Percentiles rank a stretch among this genome's conserved stretches.
These are phyloP conservation scores for Apeira syringaria DNA, from an alignment of 2,888 invertebrate genomes.

Conservation along the genomic window DNA sequence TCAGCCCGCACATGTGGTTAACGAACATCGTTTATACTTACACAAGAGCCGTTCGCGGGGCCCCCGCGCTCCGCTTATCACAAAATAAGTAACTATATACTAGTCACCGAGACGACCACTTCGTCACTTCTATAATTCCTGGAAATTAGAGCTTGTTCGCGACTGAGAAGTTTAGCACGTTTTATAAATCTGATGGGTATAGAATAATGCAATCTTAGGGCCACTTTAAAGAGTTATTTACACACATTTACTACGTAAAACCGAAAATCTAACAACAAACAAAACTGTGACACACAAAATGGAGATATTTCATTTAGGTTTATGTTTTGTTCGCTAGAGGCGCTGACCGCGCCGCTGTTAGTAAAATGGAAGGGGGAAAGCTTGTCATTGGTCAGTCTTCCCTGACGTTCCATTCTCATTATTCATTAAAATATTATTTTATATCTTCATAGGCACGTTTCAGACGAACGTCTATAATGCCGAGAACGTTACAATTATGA, in stretches of 20 bases:
- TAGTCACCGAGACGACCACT: conserved; percentile 76
- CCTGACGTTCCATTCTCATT: conserved; percentile 52
- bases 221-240: conserved; percentile 59
- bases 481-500: too few relatives aligned
- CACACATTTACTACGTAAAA: conserved; percentile 63
- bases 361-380: conserved; percentile 51
- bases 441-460: too few relatives aligned
- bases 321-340: conserved; percentile 64
- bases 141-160: conserved; percentile 36
- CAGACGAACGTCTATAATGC: too few relatives aligned
- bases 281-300: conserved; percentile 86
- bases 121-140: conserved; percentile 73
- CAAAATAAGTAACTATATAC: conserved; percentile 83
- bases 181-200: conserved; percentile 39
- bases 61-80: conserved; percentile 82
- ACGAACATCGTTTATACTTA: conserved; percentile 66
- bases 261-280: conserved; percentile 80
- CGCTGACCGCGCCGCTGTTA: conserved; percentile 65
- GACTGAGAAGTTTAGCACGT: conserved; percentile 29
- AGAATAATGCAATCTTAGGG: conserved; percentile 43
- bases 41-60: conserved; percentile 73
- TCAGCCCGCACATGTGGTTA: conserved; percentile 50
- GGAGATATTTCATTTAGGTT: conserved; percentile 85
- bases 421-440: too few relatives aligned
- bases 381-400: conserved; percentile 52